These are phyloP conservation scores for Ormia ochracea DNA, from an alignment of 2,888 invertebrate species.

Conservation along the genomic window DNA sequence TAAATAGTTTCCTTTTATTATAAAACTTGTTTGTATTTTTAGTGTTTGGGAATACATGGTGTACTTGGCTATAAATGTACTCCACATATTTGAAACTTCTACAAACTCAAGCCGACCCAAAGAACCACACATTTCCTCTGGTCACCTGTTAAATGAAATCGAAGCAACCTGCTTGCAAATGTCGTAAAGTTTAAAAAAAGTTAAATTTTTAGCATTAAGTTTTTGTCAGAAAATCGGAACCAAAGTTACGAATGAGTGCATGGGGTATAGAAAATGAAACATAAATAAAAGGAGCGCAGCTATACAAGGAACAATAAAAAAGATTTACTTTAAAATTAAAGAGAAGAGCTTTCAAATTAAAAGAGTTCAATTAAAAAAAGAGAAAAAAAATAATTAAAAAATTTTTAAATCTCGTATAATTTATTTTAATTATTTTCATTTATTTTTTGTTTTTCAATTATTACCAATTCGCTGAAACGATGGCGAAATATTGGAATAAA, in stretches of 20 bases:
- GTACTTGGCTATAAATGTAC: slow-evolving; percentile 14
- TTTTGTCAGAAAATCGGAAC: not conserved
- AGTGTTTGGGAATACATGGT: slow-evolving; percentile 1
- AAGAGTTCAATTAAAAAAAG: too few relatives aligned
- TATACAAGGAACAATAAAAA: not conserved
- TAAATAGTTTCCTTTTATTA: slow-evolving; percentile 11
- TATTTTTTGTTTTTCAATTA: too few relatives aligned
- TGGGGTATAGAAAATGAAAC: not conserved
- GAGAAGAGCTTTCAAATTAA: too few relatives aligned
- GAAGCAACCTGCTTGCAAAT: not conserved
- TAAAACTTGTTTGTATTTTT: slow-evolving; percentile 1
- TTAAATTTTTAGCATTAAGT: not conserved
- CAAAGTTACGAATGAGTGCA: not conserved
- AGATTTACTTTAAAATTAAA: too few relatives aligned
- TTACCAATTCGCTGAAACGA: too few relatives aligned
- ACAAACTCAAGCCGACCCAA: not conserved
- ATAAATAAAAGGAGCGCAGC: too few relatives aligned
- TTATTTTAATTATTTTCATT: too few relatives aligned
- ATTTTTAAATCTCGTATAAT: too few relatives aligned
- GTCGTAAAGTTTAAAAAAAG: not conserved
- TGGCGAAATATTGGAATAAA: too few relatives aligned
- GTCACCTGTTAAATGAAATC: not conserved
- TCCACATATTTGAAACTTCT: slow-evolving; percentile 16
- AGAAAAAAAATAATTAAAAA: too few relatives aligned
- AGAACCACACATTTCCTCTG: not conserved